phyloP scores from a whole-genome alignment of 2,888 invertebrate species.

The Asteroscopus sphinx region DNA sequence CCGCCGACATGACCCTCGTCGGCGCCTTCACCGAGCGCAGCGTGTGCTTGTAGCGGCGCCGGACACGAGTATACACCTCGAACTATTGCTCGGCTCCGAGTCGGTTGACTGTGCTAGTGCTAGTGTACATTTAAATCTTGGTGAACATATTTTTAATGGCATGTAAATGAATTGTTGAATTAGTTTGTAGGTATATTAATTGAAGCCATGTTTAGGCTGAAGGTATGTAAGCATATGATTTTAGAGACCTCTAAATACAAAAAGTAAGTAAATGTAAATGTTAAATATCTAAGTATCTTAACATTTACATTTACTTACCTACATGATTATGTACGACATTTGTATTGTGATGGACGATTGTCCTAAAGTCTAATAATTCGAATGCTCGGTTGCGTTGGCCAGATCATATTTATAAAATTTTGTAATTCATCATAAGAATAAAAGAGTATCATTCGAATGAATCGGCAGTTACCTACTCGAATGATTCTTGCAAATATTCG shows the following conservation, averaged over 20 bases:
- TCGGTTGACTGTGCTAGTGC: constrained; percentile 21
- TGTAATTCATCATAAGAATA: no score
- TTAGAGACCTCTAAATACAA: constrained; percentile 34
- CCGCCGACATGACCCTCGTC: constrained; percentile 79
- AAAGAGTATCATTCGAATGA: no score
- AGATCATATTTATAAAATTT: no score
- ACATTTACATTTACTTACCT: constrained; percentile 29
- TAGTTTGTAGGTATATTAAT: constrained; percentile 54
- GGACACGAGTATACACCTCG: constrained; percentile 3
- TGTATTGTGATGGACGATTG: no score
- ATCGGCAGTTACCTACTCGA: no score
- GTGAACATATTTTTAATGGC: constrained; percentile 34
- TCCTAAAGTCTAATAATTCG: no score
- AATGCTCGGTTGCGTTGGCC: no score
- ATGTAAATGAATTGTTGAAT: constrained; percentile 58
- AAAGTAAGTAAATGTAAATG: no score
- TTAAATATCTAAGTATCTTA: constrained; percentile 14
- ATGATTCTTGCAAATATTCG: no score
- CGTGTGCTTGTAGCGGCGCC: constrained; percentile 79
- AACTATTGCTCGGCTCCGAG: not conserved
- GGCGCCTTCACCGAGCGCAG: constrained; percentile 85
- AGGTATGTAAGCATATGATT: constrained; percentile 35
- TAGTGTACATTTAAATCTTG: constrained; percentile 16
- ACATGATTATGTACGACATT: not conserved
- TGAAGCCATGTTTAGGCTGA: constrained; percentile 41